phyloP scores from a whole-genome alignment of 1,140 invertebrate species.

The Goniozus legneri region DNA sequence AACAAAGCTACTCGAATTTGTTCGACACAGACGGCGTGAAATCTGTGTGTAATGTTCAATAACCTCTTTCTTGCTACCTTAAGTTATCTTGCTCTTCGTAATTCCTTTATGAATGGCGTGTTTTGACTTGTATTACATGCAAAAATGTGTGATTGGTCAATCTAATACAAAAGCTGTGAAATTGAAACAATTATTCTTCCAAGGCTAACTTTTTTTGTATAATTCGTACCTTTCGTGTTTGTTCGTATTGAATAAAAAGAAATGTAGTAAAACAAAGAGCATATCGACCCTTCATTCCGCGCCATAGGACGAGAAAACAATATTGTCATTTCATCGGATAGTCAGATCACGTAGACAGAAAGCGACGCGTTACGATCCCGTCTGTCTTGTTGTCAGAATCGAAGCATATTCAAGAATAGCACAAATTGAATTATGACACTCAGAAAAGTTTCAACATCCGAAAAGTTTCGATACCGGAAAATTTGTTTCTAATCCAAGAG shows the following conservation, averaged over 20 bases:
- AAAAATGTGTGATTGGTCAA: not conserved
- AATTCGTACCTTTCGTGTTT: too few relatives aligned
- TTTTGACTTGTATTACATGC: constrained; percentile 2
- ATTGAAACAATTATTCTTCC: not conserved
- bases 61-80: too few relatives aligned
- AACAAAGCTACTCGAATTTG: constrained; percentile 31
- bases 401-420: too few relatives aligned
- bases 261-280: constrained; percentile 9
- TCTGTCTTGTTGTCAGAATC: too few relatives aligned
- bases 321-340: constrained; percentile 48
- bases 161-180: not conserved
- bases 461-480: too few relatives aligned
- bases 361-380: constrained; percentile 37
- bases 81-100: too few relatives aligned
- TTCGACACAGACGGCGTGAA: constrained; percentile 20
- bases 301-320: constrained; percentile 40
- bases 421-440: constrained; percentile 54
- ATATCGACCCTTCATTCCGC: constrained; percentile 10
- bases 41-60: too few relatives aligned
- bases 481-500: too few relatives aligned
- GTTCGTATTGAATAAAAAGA: too few relatives aligned
- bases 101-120: too few relatives aligned
- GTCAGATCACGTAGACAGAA: constrained; percentile 47
- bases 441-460: too few relatives aligned
- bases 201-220: not conserved